Conservation (phyloP, 92 coral and sea anemone species). For the Metridium senile region DNA sequence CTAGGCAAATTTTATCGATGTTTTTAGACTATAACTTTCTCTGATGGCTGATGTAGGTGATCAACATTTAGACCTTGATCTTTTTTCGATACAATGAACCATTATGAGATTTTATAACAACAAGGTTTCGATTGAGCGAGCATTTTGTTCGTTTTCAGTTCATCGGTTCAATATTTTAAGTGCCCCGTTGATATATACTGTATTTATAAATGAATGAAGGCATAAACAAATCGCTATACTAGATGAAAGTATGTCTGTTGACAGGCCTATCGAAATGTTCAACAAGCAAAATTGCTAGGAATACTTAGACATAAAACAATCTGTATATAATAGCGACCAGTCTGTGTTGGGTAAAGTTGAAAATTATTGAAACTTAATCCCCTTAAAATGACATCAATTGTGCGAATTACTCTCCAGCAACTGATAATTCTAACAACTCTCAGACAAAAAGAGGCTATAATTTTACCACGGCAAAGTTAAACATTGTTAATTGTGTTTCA, state of each 20-base stretch:
- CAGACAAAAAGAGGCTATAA: too few species aligned
- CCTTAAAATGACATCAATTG: constrained; percentile 32
- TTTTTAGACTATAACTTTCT: not conserved
- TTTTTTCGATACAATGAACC: not conserved
- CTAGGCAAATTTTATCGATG: not conserved
- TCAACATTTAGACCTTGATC: not conserved
- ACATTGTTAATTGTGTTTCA: too few species aligned
- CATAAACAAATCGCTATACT: not conserved
- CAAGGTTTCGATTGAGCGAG: not conserved
- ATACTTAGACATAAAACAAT: not conserved
- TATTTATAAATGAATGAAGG: not conserved
- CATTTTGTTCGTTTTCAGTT: not conserved
- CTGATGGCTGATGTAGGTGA: not conserved
- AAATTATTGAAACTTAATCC: constrained; percentile 49
- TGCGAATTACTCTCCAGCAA: constrained; percentile 13
- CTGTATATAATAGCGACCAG: not conserved
- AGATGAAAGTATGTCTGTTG: constrained; percentile 2
- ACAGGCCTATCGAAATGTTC: constrained; percentile 32
- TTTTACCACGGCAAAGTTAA: too few species aligned
- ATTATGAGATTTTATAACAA: not conserved
- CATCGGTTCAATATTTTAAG: constrained; percentile 7
- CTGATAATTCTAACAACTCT: constrained; percentile 24
- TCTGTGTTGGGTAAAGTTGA: constrained; percentile 30
- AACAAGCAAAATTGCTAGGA: not conserved
- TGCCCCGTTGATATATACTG: not conserved